A percentile compares a stretch with the other conserved stretches of the same genome.
phyloP scores from a whole-genome alignment of 2,888 invertebrate genomes.

The Patella caerulea region DNA sequence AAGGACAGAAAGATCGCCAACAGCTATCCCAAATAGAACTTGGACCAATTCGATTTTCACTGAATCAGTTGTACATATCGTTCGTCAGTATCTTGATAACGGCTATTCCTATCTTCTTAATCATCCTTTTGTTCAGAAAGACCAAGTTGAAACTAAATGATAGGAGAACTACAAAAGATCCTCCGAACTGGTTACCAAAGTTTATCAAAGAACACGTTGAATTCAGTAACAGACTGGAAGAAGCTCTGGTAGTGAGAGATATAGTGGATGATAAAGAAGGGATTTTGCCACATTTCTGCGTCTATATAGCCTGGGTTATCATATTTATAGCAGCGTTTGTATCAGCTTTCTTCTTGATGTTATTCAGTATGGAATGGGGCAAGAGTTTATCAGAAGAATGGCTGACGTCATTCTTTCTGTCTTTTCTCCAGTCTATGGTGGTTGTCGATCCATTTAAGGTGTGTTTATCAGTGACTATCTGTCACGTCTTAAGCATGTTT shows the following conservation, averaged over 20 bases:
- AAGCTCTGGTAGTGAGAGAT: slow-evolving; percentile 15
- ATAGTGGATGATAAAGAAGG: slow-evolving; percentile 23
- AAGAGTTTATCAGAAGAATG: slow-evolving; percentile 66
- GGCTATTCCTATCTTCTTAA: slow-evolving; percentile 20
- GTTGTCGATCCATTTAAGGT: slow-evolving; percentile 66
- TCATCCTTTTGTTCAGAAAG: slow-evolving; percentile 21
- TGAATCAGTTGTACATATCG: slow-evolving; percentile 31
- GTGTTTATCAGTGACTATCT: background rate
- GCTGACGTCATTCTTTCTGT: slow-evolving; percentile 63
- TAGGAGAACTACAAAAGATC: background rate
- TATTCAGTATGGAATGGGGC: slow-evolving; percentile 69
- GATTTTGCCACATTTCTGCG: slow-evolving; percentile 42
- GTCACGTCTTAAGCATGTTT: background rate
- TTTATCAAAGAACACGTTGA: slow-evolving; percentile 18
- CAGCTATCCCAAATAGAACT: slow-evolving; percentile 25
- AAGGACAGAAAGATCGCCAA: slow-evolving; percentile 22
- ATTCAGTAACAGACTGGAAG: slow-evolving; percentile 10
- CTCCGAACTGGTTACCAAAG: slow-evolving; percentile 13
- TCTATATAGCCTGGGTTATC: slow-evolving; percentile 48
- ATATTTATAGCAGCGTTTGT: slow-evolving; percentile 36
- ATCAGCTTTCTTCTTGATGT: slow-evolving; percentile 66
- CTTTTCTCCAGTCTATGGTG: slow-evolving; percentile 60
- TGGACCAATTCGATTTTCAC: slow-evolving; percentile 33
- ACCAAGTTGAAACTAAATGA: background rate
- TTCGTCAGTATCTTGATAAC: slow-evolving; percentile 24